phyloP scores from a whole-genome alignment of 2,113 vertebrate species.

The Myiopsitta monachus region DNA sequence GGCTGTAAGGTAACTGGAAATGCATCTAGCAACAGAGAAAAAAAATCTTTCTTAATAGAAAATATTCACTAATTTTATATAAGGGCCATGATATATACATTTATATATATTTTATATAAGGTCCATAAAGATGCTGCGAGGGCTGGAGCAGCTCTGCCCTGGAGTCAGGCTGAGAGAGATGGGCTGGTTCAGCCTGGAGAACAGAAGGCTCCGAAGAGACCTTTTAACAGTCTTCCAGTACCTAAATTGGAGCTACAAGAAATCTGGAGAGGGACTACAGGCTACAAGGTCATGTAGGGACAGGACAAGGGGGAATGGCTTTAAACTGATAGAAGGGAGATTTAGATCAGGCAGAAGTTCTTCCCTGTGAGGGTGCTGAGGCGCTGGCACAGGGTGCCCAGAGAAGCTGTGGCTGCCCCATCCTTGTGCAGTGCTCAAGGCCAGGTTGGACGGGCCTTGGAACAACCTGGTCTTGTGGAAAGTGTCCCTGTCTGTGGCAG shows the following conservation, averaged over 20 bases:
- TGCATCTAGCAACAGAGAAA: neutral
- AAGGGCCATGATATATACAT: neutral
- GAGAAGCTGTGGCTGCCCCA: neutral
- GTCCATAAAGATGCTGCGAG: neutral
- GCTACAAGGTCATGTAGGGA: neutral
- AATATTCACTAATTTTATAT: neutral
- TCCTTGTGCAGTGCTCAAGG: neutral
- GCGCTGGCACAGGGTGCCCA: neutral
- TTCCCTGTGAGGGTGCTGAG: neutral
- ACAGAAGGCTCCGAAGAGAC: neutral
- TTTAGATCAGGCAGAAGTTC: neutral
- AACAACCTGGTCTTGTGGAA: neutral
- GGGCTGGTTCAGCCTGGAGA: neutral
- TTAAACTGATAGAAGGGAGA: neutral
- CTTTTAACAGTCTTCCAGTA: neutral
- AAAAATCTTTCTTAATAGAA: neutral
- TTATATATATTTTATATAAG: neutral
- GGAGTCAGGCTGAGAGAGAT: neutral
- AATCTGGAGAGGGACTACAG: neutral
- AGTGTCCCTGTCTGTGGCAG: neutral
- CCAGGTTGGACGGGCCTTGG: neutral
- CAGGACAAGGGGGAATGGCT: neutral
- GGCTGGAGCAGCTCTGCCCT: neutral
- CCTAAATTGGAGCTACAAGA: neutral
- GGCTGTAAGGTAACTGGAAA: neutral